Percentiles rank a stretch among this genome's conserved stretches.
phyloP scores from a whole-genome alignment of 2,113 vertebrate genomes.

The Mesocricetus auratus region DNA sequence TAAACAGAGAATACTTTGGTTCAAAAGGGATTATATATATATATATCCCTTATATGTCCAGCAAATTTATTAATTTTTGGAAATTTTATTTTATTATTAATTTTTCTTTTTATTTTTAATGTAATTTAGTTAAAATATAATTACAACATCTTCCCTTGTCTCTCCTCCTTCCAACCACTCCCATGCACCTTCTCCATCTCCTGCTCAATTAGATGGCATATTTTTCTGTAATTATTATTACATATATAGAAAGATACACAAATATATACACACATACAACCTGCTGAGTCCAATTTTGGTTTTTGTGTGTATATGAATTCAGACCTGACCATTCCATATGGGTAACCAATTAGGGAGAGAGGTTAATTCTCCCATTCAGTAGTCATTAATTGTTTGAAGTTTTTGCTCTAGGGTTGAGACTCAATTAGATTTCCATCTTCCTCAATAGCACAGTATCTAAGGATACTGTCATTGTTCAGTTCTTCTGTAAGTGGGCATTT shows the following conservation, averaged over 20 bases:
- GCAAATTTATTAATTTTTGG: neutral
- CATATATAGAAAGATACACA: neutral
- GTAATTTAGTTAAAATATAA: neutral
- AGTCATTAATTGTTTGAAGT: neutral
- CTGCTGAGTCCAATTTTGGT: neutral
- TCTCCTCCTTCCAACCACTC: neutral
- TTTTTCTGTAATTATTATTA: neutral
- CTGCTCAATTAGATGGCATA: neutral
- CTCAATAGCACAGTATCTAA: too few relatives aligned
- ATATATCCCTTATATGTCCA: neutral
- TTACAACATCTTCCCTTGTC: neutral
- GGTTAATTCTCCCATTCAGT: too few relatives aligned
- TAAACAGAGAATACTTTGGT: neutral
- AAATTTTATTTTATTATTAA: neutral
- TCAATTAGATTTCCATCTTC: neutral
- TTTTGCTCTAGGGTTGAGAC: neutral
- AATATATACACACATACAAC: neutral
- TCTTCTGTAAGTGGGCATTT: neutral
- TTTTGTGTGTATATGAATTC: neutral
- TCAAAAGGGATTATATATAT: neutral
- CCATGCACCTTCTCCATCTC: neutral
- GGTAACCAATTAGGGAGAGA: neutral
- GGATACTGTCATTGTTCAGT: neutral
- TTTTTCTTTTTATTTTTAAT: neutral
- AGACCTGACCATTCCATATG: neutral